Evolutionary conservation across 2,797 vertebrate species (phyloP).

Genomic region (Sebastes hubbsi): DNA sequence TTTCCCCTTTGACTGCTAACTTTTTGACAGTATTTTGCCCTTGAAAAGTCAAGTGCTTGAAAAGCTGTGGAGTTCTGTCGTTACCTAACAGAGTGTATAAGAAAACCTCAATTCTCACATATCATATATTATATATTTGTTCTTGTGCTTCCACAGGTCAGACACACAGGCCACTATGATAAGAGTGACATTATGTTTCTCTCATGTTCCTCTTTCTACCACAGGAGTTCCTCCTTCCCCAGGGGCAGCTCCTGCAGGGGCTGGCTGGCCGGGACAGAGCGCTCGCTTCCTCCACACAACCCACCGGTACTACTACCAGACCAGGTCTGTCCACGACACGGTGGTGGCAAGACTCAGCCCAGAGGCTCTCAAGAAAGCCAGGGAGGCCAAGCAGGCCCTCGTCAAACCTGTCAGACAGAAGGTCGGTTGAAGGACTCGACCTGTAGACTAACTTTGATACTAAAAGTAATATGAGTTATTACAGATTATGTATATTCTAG

Average conservation of each 20-base stretch:
- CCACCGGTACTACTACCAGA: slow-evolving; percentile 48
- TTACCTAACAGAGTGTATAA: no score
- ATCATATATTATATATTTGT: no score
- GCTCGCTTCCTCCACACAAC: slow-evolving; percentile 71
- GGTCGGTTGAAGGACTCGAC: slow-evolving; percentile 54
- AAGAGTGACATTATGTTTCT: background rate
- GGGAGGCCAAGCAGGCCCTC: slow-evolving; percentile 78
- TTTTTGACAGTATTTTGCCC: background rate
- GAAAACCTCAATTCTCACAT: no score
- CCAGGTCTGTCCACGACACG: slow-evolving; percentile 76
- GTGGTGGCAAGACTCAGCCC: slow-evolving; percentile 80
- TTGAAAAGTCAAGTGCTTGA: background rate
- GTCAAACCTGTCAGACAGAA: slow-evolving; percentile 79
- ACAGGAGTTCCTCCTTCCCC: slow-evolving; percentile 23
- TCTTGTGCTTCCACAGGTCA: background rate
- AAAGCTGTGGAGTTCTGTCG: background rate
- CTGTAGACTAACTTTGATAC: background rate
- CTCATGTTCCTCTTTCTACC: background rate
- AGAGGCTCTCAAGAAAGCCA: slow-evolving; percentile 86
- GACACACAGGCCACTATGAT: background rate
- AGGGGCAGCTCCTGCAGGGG: slow-evolving; percentile 14
- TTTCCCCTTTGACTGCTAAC: background rate
- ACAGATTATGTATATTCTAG: background rate
- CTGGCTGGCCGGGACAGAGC: slow-evolving; percentile 64
- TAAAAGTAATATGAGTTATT: no score